phyloP scores from a whole-genome alignment of 2,888 invertebrate genomes.

The Cerastis leucographa region DNA sequence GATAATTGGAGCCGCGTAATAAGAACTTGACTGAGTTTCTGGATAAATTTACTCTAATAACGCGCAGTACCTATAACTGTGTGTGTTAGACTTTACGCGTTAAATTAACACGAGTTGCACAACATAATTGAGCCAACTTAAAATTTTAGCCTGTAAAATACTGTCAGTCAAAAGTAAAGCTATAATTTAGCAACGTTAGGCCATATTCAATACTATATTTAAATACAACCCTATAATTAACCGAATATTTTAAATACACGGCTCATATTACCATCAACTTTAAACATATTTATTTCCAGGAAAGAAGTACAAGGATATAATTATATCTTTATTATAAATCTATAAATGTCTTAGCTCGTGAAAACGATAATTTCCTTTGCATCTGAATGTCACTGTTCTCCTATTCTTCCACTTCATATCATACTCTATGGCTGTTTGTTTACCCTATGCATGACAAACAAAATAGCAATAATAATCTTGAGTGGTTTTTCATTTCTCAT shows the following conservation, averaged over 20 bases:
- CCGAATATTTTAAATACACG: background rate
- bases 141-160: background rate
- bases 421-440: constrained; percentile 1
- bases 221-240: background rate
- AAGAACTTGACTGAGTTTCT: background rate
- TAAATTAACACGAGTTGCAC: background rate
- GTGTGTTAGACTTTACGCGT: background rate
- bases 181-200: background rate
- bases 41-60: background rate
- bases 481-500: constrained; percentile 13
- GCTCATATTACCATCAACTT: background rate
- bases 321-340: background rate
- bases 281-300: constrained; percentile 20
- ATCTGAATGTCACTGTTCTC: background rate
- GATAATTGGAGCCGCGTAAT: constrained; percentile 11
- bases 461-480: constrained; percentile 5
- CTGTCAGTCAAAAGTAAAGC: background rate
- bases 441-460: constrained; percentile 23
- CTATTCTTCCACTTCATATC: background rate
- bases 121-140: background rate
- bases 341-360: background rate
- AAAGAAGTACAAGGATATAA: background rate
- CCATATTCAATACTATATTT: background rate
- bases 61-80: background rate
- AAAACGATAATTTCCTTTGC: background rate